phyloP scores from a whole-genome alignment of 2,888 invertebrate species.

The Agrotis puta region DNA sequence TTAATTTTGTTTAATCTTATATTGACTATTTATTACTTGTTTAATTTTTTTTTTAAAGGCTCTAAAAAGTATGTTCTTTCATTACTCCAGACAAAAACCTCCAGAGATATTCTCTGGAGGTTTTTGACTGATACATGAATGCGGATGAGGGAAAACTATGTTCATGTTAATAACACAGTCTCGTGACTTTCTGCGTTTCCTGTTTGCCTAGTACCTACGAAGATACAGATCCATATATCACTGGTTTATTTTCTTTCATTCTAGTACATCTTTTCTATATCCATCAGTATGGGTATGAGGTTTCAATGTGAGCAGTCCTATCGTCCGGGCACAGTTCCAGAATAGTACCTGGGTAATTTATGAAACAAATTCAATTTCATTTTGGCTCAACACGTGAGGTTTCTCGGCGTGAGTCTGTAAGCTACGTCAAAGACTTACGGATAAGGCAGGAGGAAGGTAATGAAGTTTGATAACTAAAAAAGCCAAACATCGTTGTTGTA shows the following conservation, averaged over 20 bases:
- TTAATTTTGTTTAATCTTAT: no score
- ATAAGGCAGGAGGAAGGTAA: no score
- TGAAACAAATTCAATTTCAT: constrained; percentile 41
- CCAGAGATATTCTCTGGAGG: background rate
- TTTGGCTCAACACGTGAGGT: constrained; percentile 28
- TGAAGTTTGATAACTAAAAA: no score
- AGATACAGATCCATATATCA: background rate
- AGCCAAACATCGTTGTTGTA: no score
- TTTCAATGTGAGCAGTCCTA: constrained; percentile 22
- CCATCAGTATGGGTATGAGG: constrained; percentile 1
- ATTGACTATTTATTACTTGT: no score
- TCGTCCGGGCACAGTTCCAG: constrained; percentile 44
- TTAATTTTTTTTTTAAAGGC: no score
- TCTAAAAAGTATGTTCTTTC: background rate
- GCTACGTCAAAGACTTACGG: no score
- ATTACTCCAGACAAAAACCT: no score
- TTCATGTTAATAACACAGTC: background rate
- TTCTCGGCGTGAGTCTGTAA: background rate
- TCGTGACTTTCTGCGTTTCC: constrained; percentile 2
- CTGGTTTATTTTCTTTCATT: background rate
- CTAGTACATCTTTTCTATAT: background rate
- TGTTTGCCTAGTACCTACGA: background rate
- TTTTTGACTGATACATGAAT: background rate
- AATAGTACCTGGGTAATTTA: constrained; percentile 10
- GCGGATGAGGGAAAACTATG: background rate